A percentile compares a stretch with the other conserved stretches of the same genome.
Conservation (phyloP, 2,888 invertebrate species). For the Phasia obesa region DNA sequence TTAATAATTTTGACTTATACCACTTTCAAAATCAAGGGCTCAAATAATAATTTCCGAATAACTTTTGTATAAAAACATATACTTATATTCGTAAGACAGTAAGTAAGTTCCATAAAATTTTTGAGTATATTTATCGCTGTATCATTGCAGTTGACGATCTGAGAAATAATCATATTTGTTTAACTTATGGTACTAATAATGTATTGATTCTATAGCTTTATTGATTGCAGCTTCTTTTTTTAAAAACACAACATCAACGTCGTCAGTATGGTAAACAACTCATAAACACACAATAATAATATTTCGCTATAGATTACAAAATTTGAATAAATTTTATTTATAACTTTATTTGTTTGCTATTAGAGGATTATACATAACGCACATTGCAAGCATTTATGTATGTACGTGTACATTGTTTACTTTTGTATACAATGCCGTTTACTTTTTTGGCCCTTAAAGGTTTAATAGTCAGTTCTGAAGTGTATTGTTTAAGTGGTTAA, state of each 20-base stretch:
- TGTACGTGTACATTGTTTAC: neutral
- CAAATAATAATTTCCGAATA: too few relatives aligned
- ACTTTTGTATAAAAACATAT: too few relatives aligned
- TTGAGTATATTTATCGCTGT: too few relatives aligned
- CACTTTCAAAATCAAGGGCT: too few relatives aligned
- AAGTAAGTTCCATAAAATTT: too few relatives aligned
- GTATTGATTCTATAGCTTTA: slow-evolving; percentile 23
- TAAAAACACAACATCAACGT: slow-evolving; percentile 34
- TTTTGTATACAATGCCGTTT: neutral
- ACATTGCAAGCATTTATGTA: neutral
- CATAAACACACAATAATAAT: neutral
- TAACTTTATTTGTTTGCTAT: slow-evolving; percentile 35
- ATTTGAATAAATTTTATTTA: slow-evolving; percentile 43
- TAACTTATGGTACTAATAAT: too few relatives aligned
- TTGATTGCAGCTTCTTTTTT: slow-evolving; percentile 45
- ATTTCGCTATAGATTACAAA: slow-evolving; percentile 7
- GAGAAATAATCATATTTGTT: too few relatives aligned
- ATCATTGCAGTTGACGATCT: too few relatives aligned
- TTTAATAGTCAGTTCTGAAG: neutral
- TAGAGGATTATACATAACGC: neutral
- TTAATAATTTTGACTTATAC: too few relatives aligned
- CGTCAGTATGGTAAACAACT: slow-evolving; percentile 9
- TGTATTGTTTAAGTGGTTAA: neutral
- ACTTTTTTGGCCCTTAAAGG: neutral
- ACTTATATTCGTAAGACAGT: too few relatives aligned